Evolutionary conservation across 2,797 vertebrate species (phyloP).

Genomic region (Dromococcyx pavoninus): DNA sequence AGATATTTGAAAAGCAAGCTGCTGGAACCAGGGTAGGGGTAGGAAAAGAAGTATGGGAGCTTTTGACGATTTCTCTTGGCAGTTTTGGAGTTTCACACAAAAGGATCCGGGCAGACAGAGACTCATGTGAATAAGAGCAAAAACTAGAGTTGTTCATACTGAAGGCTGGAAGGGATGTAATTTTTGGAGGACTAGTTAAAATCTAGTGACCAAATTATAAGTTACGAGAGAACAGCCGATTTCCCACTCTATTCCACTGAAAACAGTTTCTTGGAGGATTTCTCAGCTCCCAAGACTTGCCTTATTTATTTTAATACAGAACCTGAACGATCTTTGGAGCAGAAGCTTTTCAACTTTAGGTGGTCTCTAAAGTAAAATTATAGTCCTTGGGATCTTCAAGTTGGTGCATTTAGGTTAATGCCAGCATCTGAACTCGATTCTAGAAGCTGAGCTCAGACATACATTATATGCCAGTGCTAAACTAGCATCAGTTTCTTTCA

Average conservation of each 20-base stretch:
- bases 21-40: not conserved
- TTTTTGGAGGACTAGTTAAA: not conserved
- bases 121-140: not conserved
- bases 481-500: not conserved
- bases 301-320: not conserved
- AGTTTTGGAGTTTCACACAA: not conserved
- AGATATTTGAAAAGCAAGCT: not conserved
- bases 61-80: not conserved
- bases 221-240: not conserved
- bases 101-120: not conserved
- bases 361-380: not conserved
- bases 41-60: not conserved
- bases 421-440: not conserved
- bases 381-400: not conserved
- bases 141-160: not conserved
- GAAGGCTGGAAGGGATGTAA: not conserved
- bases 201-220: not conserved
- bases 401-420: not conserved
- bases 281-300: not conserved
- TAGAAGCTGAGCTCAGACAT: not conserved
- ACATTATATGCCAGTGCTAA: not conserved
- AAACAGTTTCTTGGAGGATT: not conserved
- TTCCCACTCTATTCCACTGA: not conserved
- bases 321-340: not conserved
- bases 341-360: not conserved